These are phyloP conservation scores for Copsychus sechellarum DNA, from an alignment of 2,113 vertebrate genomes.

Conservation along the genomic window DNA sequence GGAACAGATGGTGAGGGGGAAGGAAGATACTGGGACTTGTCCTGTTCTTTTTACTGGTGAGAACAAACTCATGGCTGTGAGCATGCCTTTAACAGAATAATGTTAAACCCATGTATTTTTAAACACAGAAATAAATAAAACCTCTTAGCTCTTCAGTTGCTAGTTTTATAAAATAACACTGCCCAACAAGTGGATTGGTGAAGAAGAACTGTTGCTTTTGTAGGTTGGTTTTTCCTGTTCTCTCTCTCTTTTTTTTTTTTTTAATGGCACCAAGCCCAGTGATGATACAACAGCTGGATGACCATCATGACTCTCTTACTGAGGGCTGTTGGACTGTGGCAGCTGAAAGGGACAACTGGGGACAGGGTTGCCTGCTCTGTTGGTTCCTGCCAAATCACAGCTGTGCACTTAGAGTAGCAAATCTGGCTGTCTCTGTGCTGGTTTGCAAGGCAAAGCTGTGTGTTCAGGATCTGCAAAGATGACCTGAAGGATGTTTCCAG, in stretches of 20 bases:
- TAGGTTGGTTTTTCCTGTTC: not conserved
- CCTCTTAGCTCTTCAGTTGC: not conserved
- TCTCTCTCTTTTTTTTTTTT: not conserved
- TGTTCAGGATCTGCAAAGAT: not conserved
- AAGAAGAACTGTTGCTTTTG: not conserved
- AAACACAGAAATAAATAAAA: not conserved
- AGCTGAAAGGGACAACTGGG: not conserved
- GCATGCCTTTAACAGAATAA: not conserved
- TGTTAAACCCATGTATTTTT: not conserved
- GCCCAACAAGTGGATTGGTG: not conserved
- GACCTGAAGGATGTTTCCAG: not conserved
- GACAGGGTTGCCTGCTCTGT: not conserved
- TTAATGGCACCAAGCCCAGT: not conserved
- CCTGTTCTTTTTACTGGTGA: constrained; percentile 5
- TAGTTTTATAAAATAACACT: not conserved
- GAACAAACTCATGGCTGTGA: not conserved
- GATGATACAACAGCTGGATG: not conserved
- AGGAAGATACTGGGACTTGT: not conserved
- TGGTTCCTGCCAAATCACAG: not conserved
- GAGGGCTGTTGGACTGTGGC: not conserved
- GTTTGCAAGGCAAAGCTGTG: not conserved
- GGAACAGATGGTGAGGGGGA: constrained; percentile 10
- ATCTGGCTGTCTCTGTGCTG: not conserved
- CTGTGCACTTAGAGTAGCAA: not conserved
- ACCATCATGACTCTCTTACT: not conserved